phyloP scores from a whole-genome alignment of 2,888 invertebrate genomes.

The Listrodromus nycthemerus region DNA sequence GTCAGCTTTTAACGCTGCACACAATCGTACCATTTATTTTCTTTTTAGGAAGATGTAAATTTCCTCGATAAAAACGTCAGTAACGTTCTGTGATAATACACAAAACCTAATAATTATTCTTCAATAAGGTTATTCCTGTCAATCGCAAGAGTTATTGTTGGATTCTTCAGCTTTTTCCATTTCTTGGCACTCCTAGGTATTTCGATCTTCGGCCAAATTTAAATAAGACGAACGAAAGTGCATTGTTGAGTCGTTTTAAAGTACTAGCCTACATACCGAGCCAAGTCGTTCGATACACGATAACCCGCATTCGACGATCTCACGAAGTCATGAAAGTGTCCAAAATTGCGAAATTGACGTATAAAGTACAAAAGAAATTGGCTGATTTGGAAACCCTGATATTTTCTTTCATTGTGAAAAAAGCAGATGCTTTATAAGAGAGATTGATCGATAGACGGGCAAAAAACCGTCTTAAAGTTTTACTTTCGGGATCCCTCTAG shows the following conservation, averaged over 20 bases:
- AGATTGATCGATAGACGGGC: neutral
- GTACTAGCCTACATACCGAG: slow-evolving; percentile 27
- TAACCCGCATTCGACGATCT: slow-evolving; percentile 52
- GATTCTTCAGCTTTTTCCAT: neutral
- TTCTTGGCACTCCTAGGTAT: slow-evolving; percentile 28
- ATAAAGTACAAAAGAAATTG: slow-evolving; percentile 5
- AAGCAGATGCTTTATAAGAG: neutral
- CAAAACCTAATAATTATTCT: slow-evolving; percentile 1
- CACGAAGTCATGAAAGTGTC: neutral
- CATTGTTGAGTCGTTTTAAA: slow-evolving; percentile 27
- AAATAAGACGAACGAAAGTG: slow-evolving; percentile 37
- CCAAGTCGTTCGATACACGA: slow-evolving; percentile 49
- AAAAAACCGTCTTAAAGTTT: neutral
- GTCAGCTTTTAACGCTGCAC: no score
- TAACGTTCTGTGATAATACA: neutral
- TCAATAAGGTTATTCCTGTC: neutral
- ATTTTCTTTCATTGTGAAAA: neutral
- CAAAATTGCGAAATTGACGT: slow-evolving; percentile 7
- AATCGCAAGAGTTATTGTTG: neutral
- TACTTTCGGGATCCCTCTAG: neutral
- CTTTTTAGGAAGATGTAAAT: neutral
- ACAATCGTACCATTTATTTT: no score
- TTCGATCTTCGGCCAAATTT: slow-evolving; percentile 38
- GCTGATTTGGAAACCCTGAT: neutral
- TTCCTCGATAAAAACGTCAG: neutral